A percentile compares a stretch with the other conserved stretches of the same genome.
These are phyloP conservation scores for Brachyhypopomus occidentalis DNA, from an alignment of 2,113 vertebrate species.

Conservation along the genomic window DNA sequence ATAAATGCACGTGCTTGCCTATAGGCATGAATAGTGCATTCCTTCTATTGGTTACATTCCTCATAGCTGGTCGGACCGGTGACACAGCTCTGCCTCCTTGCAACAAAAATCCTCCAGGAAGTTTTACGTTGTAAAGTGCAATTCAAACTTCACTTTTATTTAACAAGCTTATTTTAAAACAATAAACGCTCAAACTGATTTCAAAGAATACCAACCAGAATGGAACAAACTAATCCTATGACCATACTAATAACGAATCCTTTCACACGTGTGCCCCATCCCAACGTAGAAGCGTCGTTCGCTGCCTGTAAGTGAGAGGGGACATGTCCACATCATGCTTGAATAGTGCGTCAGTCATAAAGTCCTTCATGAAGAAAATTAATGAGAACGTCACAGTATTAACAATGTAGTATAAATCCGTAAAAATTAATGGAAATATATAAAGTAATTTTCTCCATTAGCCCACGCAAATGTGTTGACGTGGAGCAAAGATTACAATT, in stretches of 20 bases:
- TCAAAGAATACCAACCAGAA: constrained; percentile 66
- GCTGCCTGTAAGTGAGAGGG: constrained; percentile 55
- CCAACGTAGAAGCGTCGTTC: constrained; percentile 72
- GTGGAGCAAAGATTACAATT: not conserved
- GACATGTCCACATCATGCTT: not conserved
- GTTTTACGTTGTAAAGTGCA: not conserved
- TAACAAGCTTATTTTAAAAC: not conserved
- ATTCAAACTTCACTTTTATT: no score
- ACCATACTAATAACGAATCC: constrained; percentile 76
- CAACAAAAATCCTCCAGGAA: not conserved
- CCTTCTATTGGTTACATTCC: constrained; percentile 62
- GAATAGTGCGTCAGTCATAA: no score
- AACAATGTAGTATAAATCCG: not conserved
- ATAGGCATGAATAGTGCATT: constrained; percentile 9
- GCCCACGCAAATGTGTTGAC: not conserved
- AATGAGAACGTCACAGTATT: no score
- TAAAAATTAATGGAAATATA: not conserved
- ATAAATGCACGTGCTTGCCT: not conserved
- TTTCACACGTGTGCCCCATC: constrained; percentile 74
- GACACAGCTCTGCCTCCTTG: constrained; percentile 49
- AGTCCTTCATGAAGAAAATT: no score
- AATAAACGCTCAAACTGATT: not conserved
- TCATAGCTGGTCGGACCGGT: constrained; percentile 69
- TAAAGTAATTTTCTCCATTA: not conserved
- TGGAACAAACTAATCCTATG: constrained; percentile 65